Conservation (phyloP, 1,140 invertebrate genomes). For the Sinella curviseta region DNA sequence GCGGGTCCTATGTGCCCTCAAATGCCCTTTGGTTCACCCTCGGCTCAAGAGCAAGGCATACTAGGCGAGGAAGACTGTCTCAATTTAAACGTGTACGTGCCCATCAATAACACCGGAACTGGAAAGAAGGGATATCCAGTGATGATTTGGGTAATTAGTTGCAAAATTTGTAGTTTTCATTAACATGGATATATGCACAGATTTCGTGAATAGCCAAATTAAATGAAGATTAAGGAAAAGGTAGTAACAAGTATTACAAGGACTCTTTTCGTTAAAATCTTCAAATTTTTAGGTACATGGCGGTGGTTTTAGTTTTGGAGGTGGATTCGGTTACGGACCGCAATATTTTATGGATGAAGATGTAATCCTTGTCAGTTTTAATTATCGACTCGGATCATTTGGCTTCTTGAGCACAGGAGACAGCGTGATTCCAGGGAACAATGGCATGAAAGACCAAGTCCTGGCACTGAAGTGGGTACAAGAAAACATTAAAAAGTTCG, state of each 20-base stretch:
- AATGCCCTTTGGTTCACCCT: not conserved
- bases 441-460: not conserved
- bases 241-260: too few relatives aligned
- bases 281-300: not conserved
- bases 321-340: not conserved
- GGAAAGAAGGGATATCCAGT: too few relatives aligned
- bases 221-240: too few relatives aligned
- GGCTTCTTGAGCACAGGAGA: slow-evolving; percentile 2
- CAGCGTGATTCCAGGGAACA: not conserved
- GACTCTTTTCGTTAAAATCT: not conserved
- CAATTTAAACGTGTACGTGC: too few relatives aligned
- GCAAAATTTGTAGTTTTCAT: too few relatives aligned
- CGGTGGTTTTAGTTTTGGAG: not conserved
- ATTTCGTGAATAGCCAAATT: too few relatives aligned
- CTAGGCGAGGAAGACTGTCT: too few relatives aligned
- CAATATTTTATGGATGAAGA: not conserved
- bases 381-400: not conserved
- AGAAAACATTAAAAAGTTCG: not conserved
- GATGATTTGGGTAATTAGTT: too few relatives aligned
- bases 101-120: too few relatives aligned
- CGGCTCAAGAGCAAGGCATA: too few relatives aligned
- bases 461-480: not conserved
- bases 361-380: not conserved
- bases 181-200: too few relatives aligned
- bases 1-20: not conserved